Percentiles rank a stretch among this genome's conserved stretches.
These are phyloP conservation scores for Pangasianodon gigas DNA, from an alignment of 2,113 vertebrate genomes.

Conservation along the genomic window DNA sequence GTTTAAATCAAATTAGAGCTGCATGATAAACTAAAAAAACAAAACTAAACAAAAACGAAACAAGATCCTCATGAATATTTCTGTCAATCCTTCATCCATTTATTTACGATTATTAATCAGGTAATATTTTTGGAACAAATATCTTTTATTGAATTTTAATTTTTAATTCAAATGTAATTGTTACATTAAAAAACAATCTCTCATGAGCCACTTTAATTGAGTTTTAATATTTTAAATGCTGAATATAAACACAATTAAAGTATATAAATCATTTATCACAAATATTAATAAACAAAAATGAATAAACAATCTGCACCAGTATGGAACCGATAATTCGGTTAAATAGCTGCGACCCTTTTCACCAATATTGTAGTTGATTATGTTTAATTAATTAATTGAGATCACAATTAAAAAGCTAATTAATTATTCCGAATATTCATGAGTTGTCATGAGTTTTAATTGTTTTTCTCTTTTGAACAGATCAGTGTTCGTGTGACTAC, in stretches of 20 bases:
- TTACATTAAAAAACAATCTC: too few species aligned
- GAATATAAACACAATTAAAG: background rate
- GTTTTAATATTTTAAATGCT: background rate
- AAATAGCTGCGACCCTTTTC: background rate
- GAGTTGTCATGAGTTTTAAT: background rate
- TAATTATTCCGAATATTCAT: background rate
- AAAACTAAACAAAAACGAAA: too few species aligned
- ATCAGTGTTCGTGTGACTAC: slow-evolving; percentile 97
- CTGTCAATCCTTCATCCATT: background rate
- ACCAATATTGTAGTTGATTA: background rate
- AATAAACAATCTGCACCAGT: background rate
- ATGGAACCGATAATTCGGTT: background rate
- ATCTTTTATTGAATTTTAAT: too few species aligned
- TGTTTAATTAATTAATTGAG: background rate
- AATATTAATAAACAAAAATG: background rate
- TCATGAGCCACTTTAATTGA: background rate
- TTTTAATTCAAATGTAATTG: too few species aligned
- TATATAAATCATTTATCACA: background rate
- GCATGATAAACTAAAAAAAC: background rate
- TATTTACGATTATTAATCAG: background rate
- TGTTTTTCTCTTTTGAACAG: slow-evolving; percentile 64
- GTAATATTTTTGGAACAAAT: too few species aligned
- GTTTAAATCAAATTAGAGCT: too few species aligned
- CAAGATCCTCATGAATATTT: background rate
- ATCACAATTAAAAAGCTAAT: background rate